Evolutionary conservation across 2,888 invertebrate genomes (phyloP), one percentile per base, ranked within the genome.

Genomic region (Pachydiplax longipennis): DNA sequence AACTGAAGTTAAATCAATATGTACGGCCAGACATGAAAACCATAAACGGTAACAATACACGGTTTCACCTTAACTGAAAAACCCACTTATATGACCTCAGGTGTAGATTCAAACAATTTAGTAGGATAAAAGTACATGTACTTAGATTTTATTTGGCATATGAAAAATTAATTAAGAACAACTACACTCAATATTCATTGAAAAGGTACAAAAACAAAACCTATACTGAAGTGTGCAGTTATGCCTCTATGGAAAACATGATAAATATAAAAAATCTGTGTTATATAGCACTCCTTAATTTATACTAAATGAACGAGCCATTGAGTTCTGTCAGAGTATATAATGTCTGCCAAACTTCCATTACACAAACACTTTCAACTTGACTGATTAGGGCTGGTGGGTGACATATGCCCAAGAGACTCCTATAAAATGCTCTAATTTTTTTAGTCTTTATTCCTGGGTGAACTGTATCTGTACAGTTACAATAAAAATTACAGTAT

Each of bases 81-180:
- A 13, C 31, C 31, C 73, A 73, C 31, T 73, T 25, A 10, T 65
- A 31, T 73, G 37, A 87, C 37, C 61, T 87, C 87, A 87, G 87
- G 87, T 65, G 35, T 48, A 37, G 22, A 87, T 87, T 87, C 61
- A 87, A 87, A 87, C 87, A 87, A 87, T 87, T 61, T 87, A 65
- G 61, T 61, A 87, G 58, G 61, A 87, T 87, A 87, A 87, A 65
- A 87, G 87, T 87, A 87, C 87, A 87, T 87, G 58, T 87, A 87
- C 87, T 87, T 87, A 87, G 87, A 87, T 87, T 87, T 87, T 87
- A 87, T 87, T 87, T 87, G 87, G 87, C 61, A 87, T 87, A 87
- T 87, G 87, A 87, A 87, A 87, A 87, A 87, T 87, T 87, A 87
- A 87, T 58, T 37, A 35, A 61, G 87, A 87, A 87, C 37, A 87